phyloP scores from a whole-genome alignment of 2,888 invertebrate species.

The Colletes collaris region DNA sequence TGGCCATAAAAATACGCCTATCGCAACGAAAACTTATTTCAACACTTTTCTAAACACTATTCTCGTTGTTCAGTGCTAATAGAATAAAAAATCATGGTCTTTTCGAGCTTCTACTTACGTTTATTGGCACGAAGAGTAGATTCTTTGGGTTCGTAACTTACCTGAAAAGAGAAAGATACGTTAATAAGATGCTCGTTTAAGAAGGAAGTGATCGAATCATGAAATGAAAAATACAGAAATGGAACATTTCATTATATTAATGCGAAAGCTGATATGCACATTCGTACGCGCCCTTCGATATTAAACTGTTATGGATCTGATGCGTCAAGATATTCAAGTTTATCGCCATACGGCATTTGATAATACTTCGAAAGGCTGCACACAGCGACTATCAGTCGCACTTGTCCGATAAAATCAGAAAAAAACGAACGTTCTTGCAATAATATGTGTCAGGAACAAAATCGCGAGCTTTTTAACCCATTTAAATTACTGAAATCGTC shows the following conservation, averaged over 20 bases:
- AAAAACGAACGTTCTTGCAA: background rate
- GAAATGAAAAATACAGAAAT: background rate
- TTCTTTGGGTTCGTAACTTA: slow-evolving; percentile 13
- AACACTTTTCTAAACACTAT: no score
- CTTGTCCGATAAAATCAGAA: background rate
- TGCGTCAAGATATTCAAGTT: background rate
- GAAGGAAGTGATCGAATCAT: background rate
- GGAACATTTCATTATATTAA: background rate
- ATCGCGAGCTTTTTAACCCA: no score
- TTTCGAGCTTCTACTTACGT: slow-evolving; percentile 14
- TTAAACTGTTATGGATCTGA: background rate
- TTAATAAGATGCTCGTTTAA: background rate
- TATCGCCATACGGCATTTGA: background rate
- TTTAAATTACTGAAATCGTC: no score
- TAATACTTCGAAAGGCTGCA: background rate
- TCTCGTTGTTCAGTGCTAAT: no score
- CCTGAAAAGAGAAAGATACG: slow-evolving; percentile 22
- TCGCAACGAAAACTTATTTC: no score
- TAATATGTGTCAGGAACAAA: no score
- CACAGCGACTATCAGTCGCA: background rate
- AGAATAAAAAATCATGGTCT: no score
- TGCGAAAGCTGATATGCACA: background rate
- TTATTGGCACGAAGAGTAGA: no score
- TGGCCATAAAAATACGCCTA: no score
- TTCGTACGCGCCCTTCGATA: background rate